phyloP scores from a whole-genome alignment of 53 echinoderm and acorn worm species.

The Arbacia lixula region DNA sequence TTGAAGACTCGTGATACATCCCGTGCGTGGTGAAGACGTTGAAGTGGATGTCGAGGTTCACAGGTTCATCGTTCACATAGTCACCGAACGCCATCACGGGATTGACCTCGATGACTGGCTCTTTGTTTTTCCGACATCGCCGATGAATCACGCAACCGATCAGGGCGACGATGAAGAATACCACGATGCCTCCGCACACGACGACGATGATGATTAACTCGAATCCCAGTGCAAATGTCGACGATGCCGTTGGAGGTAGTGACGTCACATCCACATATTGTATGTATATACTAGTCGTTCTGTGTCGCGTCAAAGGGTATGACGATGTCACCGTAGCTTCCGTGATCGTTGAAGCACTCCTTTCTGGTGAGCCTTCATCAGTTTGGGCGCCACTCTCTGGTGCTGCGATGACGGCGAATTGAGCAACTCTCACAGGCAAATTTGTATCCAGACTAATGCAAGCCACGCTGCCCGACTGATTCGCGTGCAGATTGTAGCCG shows the following conservation, averaged over 20 bases:
- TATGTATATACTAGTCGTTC: too few relatives aligned
- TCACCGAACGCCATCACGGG: constrained; percentile 43
- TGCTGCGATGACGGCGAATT: too few relatives aligned
- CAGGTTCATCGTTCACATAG: not conserved
- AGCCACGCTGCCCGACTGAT: not conserved
- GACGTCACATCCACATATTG: too few relatives aligned
- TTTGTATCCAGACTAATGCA: too few relatives aligned
- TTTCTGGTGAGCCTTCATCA: too few relatives aligned
- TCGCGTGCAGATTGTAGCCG: not conserved
- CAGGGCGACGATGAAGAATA: not conserved
- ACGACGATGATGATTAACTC: constrained; percentile 11
- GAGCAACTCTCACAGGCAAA: too few relatives aligned
- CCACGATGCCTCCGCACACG: constrained; percentile 5
- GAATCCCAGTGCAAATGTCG: not conserved
- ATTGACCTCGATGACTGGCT: constrained; percentile 7
- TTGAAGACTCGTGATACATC: not conserved
- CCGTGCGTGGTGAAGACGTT: constrained; percentile 34
- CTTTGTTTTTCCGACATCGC: not conserved
- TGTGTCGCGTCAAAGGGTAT: too few relatives aligned
- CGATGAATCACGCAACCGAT: constrained; percentile 1
- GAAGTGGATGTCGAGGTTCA: constrained; percentile 43
- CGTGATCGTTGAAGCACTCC: too few relatives aligned
- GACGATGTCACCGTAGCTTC: too few relatives aligned
- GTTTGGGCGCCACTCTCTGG: too few relatives aligned
- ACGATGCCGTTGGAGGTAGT: not conserved